Base-by-base conservation (phyloP, 2,888 invertebrate genomes). In the Drosophila dives region DNA sequence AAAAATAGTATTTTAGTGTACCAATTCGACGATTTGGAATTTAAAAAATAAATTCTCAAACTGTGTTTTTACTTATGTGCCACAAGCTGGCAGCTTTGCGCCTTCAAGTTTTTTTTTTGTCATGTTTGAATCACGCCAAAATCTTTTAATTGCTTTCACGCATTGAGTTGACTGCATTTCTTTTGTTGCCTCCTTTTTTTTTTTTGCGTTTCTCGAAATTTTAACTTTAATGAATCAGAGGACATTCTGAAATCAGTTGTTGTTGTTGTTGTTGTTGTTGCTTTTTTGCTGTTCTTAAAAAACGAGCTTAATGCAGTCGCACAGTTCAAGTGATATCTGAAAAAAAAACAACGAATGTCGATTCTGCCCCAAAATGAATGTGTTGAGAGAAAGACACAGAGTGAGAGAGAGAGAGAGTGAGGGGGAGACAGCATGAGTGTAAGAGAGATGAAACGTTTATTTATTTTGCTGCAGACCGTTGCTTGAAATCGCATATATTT, bases 401-500 rank as follows among this genome's bases (percentile, higher is more conserved):
- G 20, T 17, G 38, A 5, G 29, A 5, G 23, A 26, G 34, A 5
- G 48, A 36, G 15, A 32, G 48, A 20, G 55, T 15, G 29, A 55
- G 7, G 2, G 42, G 20, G 53, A 17, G 8, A 55, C 7, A 7
- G 38, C 38, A 15, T 12, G 1, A 34, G 51, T 15, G 45, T 23
- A 4, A 45, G 7, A 23, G 45, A 15, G 23, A 23, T 4, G 23
- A 23, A 23, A 23, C 2, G 7, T 45, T 45, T 45, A 23, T 7
- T 20, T n/a, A n/a, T 55, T 68, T 70, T 20, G 26, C 48, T 59
- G 68, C 42, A 56, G 75, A 77, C 74, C 82, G 86, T 75, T 83
- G 82, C 64, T 72, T 59, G 77, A 70, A 84, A 74, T 72, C 73
- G 68, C 87, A 86, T 86, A 89, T 89, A 89, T 86, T 80, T 77